A percentile compares a stretch with the other conserved stretches of the same genome.
Conservation (phyloP, 2,113 vertebrate species). For the Sprattus sprattus region DNA sequence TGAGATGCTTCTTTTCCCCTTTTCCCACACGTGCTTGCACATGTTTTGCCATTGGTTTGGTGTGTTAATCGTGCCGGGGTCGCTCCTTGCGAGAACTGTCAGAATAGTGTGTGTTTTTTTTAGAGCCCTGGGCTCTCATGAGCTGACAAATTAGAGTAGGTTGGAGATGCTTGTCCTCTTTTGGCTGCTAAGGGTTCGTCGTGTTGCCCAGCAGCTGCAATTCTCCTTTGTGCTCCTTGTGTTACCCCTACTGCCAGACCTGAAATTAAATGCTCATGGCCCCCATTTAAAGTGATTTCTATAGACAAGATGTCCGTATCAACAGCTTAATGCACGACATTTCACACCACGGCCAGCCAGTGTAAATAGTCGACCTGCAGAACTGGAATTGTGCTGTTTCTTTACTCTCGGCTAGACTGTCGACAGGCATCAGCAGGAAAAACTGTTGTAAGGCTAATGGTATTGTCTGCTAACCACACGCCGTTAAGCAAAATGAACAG, state of each 20-base stretch:
- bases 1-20: background rate
- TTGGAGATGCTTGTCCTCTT: background rate
- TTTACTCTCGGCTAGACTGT: background rate
- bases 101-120: background rate
- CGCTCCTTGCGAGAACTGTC: background rate
- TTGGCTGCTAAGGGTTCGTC: background rate
- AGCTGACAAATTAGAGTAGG: background rate
- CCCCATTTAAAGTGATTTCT: background rate
- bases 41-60: background rate
- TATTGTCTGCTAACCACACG: background rate
- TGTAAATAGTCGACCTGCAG: background rate
- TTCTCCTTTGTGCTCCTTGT: background rate
- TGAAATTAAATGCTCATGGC: background rate
- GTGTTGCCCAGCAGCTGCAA: background rate
- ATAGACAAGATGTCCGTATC: background rate
- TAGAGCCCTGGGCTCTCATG: background rate
- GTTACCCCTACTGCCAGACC: background rate
- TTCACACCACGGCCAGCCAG: background rate
- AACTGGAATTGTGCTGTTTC: background rate
- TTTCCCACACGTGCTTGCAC: background rate
- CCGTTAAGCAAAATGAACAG: background rate
- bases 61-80: background rate
- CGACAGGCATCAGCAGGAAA: background rate
- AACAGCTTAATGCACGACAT: background rate
- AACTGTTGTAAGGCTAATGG: background rate